Evolutionary conservation across 2,888 invertebrate species (phyloP).

Genomic region (Mythimna pallens): DNA sequence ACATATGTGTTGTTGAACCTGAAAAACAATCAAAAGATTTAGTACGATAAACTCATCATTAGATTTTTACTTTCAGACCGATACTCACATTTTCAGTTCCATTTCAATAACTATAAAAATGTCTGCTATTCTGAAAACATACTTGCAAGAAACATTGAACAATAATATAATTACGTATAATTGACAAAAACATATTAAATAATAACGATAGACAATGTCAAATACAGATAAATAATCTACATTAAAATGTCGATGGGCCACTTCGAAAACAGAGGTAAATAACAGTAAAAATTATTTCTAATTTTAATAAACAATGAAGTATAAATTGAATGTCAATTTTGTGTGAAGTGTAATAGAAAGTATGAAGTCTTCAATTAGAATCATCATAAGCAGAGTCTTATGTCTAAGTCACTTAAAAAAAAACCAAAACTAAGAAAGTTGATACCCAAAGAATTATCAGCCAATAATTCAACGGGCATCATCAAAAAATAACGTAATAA

Average conservation of each 20-base stretch:
- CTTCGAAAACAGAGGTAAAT: constrained; percentile 27
- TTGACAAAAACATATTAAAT: neutral
- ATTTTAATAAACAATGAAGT: neutral
- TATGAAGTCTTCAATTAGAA: neutral
- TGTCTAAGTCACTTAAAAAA: neutral
- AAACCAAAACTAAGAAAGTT: neutral
- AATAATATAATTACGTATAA: neutral
- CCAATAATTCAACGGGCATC: constrained; percentile 76
- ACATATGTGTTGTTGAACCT: constrained; percentile 9
- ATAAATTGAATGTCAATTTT: neutral
- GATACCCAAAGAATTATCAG: constrained; percentile 76
- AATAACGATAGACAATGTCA: too few species aligned
- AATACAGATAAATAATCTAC: neutral
- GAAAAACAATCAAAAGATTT: neutral
- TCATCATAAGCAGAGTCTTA: too few species aligned
- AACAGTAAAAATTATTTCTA: neutral
- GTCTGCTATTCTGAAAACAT: constrained; percentile 50
- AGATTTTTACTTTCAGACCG: neutral
- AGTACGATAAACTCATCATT: neutral
- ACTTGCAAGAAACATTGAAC: constrained; percentile 46
- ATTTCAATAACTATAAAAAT: neutral
- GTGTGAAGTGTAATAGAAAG: neutral
- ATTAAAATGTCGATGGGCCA: constrained; percentile 46
- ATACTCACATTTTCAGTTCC: constrained; percentile 30
- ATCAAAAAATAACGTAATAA: constrained; percentile 10